A percentile compares a stretch with the other conserved stretches of the same genome.
Conservation (phyloP, 2,888 invertebrate species). For the Tetheella fluctuosa region DNA sequence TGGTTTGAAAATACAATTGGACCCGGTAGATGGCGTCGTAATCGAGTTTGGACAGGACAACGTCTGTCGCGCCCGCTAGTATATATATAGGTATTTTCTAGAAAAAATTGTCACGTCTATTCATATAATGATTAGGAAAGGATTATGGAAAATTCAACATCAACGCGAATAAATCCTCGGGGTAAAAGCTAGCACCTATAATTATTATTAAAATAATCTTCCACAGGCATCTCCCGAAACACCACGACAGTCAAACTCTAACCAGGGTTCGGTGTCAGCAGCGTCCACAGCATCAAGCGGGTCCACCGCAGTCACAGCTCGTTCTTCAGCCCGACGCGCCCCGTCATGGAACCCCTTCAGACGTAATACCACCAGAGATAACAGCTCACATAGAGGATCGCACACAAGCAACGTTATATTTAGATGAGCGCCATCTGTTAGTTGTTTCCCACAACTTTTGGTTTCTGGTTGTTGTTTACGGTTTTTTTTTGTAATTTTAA, state of each 20-base stretch:
- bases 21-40: too few relatives aligned
- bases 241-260: constrained; percentile 64
- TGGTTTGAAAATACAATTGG: too few relatives aligned
- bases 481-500: neutral
- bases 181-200: neutral
- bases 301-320: constrained; percentile 63
- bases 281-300: constrained; percentile 76
- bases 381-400: constrained; percentile 74
- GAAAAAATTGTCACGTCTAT: too few relatives aligned
- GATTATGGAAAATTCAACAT: too few relatives aligned
- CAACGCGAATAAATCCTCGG: neutral
- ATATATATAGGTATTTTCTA: too few relatives aligned
- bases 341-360: constrained; percentile 90
- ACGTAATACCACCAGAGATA: constrained; percentile 82
- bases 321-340: constrained; percentile 75
- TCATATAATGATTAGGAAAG: too few relatives aligned
- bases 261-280: constrained; percentile 77
- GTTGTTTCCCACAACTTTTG: constrained; percentile 26
- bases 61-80: too few relatives aligned
- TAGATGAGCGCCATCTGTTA: constrained; percentile 67
- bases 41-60: too few relatives aligned
- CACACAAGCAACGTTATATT: constrained; percentile 84
- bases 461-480: constrained; percentile 16
- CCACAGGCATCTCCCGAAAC: constrained; percentile 59
- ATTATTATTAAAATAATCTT: neutral